phyloP scores from a whole-genome alignment of 2,888 invertebrate species.

The Allacma fusca region DNA sequence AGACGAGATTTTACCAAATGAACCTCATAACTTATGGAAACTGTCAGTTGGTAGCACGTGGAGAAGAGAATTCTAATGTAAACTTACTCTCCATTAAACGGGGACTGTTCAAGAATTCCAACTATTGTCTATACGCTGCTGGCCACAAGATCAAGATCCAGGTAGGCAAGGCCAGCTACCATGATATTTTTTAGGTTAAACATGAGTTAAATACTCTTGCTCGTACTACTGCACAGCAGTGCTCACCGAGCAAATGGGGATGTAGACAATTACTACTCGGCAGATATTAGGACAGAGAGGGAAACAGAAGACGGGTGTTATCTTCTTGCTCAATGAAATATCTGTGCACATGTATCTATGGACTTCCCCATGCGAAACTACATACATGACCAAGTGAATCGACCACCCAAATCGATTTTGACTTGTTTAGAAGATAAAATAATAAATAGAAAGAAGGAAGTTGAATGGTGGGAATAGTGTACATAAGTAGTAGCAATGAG shows the following conservation, averaged over 20 bases:
- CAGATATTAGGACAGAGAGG: background rate
- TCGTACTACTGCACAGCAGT: background rate
- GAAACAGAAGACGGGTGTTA: background rate
- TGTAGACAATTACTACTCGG: background rate
- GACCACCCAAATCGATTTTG: conserved; percentile 40
- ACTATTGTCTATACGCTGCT: background rate
- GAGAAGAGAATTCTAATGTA: conserved; percentile 4
- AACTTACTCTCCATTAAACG: conserved; percentile 5
- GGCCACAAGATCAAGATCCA: conserved; percentile 5
- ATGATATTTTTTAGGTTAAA: too few species aligned
- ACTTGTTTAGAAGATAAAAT: conserved; percentile 39
- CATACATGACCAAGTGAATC: conserved; percentile 19
- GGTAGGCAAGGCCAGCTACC: conserved; percentile 1
- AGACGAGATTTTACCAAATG: background rate
- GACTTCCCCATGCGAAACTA: conserved; percentile 17
- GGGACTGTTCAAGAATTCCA: background rate
- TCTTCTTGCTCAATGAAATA: conserved; percentile 2
- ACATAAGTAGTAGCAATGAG: background rate
- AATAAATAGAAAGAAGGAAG: conserved; percentile 40
- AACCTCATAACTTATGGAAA: conserved; percentile 1
- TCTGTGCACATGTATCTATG: conserved; percentile 12
- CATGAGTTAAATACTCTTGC: too few species aligned
- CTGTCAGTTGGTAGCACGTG: conserved; percentile 24
- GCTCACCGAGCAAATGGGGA: background rate
- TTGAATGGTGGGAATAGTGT: conserved; percentile 30